Base-by-base conservation (phyloP, 1,140 invertebrate species). In the Spodoptera litura region DNA sequence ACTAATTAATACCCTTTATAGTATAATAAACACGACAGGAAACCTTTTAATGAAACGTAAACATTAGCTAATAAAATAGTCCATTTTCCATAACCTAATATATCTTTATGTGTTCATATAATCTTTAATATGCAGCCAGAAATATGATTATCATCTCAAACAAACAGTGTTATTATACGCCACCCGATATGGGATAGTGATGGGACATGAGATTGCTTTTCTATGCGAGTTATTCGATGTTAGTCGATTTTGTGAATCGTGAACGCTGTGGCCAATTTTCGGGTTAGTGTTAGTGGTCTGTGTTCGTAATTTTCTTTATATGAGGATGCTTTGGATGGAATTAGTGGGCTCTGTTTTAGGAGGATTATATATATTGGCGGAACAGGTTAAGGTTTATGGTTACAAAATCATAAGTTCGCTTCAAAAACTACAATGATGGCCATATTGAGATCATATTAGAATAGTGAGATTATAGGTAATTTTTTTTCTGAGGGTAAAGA, bases 61-160 rank as follows among this genome's bases (percentile, higher is more conserved):
- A 91, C 89, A 91, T 87, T 82, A 85, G 81, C 81, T 85, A 89
- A 89, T 90, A 91, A 91, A 88, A 79, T 87, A 84, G 81, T 76
- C 74, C 77, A 85, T 76, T 84, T 80, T 79, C 74, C 73, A 68
- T 56, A 62, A 59, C 81, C 84, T 88, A 89, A 90, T 91, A 91
- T 87, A 87, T 89, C 84, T 91, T 91, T 91, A 91, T 87, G 83
- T 78, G 76, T 75, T 83, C 88, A 87, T 91, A 91, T 89, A 87
- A 86, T 81, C 84, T 84, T 84, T 88, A 87, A 88, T 88, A 90
- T 89, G 82, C 74, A 64, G 81, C 80, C 78, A 83, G 85, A 89
- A 87, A 85, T 89, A 89, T 90, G 84, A 88, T 89, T 88, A 89
- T 85, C 83, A 84, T 84, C 80, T 78, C 83, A 81, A 66, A 86